These are phyloP conservation scores for Heterodera schachtii DNA, from an alignment of 1,140 invertebrate species.

Conservation along the genomic window DNA sequence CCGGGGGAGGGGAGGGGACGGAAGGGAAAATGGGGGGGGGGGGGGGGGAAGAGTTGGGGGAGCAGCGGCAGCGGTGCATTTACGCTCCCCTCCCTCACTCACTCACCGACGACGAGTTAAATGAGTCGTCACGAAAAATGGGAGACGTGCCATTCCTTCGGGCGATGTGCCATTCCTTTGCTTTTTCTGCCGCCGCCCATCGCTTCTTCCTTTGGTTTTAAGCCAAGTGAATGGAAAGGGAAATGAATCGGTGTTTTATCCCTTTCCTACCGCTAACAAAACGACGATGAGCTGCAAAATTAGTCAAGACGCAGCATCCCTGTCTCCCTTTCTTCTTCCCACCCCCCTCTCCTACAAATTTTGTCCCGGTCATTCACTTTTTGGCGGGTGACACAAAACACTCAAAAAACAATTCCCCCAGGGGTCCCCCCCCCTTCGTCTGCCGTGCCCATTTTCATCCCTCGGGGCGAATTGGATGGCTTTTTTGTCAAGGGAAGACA, in stretches of 20 bases:
- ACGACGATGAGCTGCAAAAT: not conserved
- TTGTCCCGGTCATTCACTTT: not conserved
- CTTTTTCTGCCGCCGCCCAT: not conserved
- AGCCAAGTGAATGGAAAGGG: no score
- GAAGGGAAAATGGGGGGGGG: not conserved
- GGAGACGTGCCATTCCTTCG: no score
- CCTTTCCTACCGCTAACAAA: not conserved
- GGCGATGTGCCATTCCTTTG: not conserved
- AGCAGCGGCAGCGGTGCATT: not conserved
- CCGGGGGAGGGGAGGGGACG: not conserved
- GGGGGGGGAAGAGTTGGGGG: not conserved
- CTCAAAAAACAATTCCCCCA: not conserved
- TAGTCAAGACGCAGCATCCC: not conserved
- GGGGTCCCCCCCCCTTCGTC: not conserved
- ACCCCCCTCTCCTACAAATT: not conserved
- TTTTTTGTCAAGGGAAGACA: not conserved
- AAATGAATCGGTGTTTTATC: not conserved
- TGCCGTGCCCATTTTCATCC: not conserved
- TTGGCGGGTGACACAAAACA: conserved; percentile 4
- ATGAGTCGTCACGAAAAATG: not conserved
- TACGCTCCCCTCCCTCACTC: not conserved
- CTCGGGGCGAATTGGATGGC: not conserved
- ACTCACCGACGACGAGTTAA: not conserved
- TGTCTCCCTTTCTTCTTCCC: not conserved
- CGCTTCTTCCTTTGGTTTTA: not conserved